Base-by-base conservation (phyloP, 2,888 invertebrate species). In the Peribatodes rhomboidaria region DNA sequence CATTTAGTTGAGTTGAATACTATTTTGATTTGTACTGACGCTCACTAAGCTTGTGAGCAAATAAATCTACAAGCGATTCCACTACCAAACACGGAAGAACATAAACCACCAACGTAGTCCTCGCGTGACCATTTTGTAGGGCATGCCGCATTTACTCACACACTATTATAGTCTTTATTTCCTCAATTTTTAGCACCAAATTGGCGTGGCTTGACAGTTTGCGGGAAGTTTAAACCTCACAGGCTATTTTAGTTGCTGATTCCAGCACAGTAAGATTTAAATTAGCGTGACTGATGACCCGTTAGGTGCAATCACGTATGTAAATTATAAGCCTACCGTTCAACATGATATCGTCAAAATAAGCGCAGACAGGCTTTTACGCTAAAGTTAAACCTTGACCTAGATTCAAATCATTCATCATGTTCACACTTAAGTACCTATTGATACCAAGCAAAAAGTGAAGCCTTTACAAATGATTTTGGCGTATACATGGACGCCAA, bases 71-170 rank as follows among this genome's bases (percentile, higher is more conserved):
- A 22, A 20, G 57, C 61, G 61, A 68, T 50, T 60, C 60, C 47
- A 18, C 20, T 7, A 46, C 57, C 55, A 49, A 60, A 59, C 65
- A 70, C 65, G 72, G 70, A 70, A 72, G 68, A 67, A 44, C 55
- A 69, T 64, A 66, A 70, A 72, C 59, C 63, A 68, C 54, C 54
- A 27, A 56, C 47, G 42, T 42, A 64, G 44, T 54, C 62, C 47
- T 69, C 66, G 70, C 72, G 69, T 70, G 68, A 68, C 61, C 59
- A 61, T 50, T 61, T 69, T 63, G 58, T 69, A 62, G 67, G 68
- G 65, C 64, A 68, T 13, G 9, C 39, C 33, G 18, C 20, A 39
- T 27, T 27, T 16, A n/a, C 1, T 10, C 16, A 49, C 46, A 46
- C 33, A 44, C 60, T 27, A 57, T 27, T 52, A n/a, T 35, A 46